Base-by-base conservation (phyloP, 2,888 invertebrate genomes). In the Eudasyphora cyanicolor region DNA sequence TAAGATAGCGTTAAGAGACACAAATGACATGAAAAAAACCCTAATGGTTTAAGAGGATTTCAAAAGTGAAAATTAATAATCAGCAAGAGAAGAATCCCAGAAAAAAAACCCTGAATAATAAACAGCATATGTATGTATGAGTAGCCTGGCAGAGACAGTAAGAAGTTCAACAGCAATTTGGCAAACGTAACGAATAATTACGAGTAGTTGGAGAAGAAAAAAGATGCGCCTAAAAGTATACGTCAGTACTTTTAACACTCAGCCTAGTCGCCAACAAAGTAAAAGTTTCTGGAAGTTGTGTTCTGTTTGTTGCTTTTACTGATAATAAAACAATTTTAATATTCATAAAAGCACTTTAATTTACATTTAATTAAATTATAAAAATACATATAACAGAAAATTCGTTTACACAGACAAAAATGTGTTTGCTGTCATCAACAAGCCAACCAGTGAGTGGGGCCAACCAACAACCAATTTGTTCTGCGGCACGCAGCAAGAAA, bases 261-360 rank as follows among this genome's bases (percentile, higher is more conserved):
- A n/a, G 45, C 5, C 14, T n/a, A 45, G 38, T 38, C 14, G 8
- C 12, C 38, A 38, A 3, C 14, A 38, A 6, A 38, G 10, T 38
- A 38, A 12, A 2, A 2, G 45, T 38, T 38, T 38, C 2, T 38
- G 4, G 38, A 38, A 12, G 38, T 2, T 3, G 38, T 38, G 8
- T 38, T 38, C 3, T 38, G 8, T 8, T 45, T 45, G 45, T 45
- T 51, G 21, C 21, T 51, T 3, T 49, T 51, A 27, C 51, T 19
- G 35, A 67, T 62, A 79, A 76, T 79, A 74, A 82, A 82, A 60
- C 75, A 81, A 71, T 76, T 76, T 87, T 86, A 87, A 88, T 88
- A 87, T 88, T 86, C 87, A 87, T 89, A 87, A 89, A 89, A 89
- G 88, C 88, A 87, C 88, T 89, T 89, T 87, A 89, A 89, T 88